Conservation (phyloP, 2,888 invertebrate genomes). For the Syrphus vitripennis region DNA sequence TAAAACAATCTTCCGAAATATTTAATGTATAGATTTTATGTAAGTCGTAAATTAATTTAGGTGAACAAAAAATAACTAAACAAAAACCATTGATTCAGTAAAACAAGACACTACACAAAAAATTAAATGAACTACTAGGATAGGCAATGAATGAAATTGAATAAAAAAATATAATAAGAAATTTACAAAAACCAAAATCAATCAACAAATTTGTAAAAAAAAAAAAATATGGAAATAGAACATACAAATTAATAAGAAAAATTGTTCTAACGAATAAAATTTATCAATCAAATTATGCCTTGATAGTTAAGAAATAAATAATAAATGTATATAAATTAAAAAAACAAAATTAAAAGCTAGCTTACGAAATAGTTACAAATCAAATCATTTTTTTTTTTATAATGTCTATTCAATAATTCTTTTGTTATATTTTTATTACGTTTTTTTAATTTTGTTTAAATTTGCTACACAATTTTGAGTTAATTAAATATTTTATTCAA, state of each 20-base stretch:
- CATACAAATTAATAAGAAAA: constrained; percentile 3
- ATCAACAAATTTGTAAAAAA: constrained; percentile 36
- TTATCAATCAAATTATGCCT: constrained; percentile 78
- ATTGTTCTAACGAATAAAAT: constrained; percentile 72
- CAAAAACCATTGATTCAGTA: constrained; percentile 24
- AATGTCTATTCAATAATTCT: not conserved
- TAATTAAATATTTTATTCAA: not conserved
- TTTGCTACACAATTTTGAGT: not conserved
- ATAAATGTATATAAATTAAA: constrained; percentile 22
- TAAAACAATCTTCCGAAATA: constrained; percentile 62
- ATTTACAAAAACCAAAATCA: constrained; percentile 37
- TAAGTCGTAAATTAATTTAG: not conserved
- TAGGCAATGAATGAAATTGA: constrained; percentile 38
- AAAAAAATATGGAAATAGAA: constrained; percentile 1
- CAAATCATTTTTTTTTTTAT: not conserved
- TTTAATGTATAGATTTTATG: constrained; percentile 8
- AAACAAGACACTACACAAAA: not conserved
- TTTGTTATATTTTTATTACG: not conserved
- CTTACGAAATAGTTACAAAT: constrained; percentile 1
- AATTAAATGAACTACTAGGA: constrained; percentile 40
- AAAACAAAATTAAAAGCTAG: not conserved
- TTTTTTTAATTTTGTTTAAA: not conserved
- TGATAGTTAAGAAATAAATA: constrained; percentile 74
- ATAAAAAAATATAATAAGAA: not conserved
- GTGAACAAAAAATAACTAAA: not conserved